A percentile compares a stretch with the other conserved stretches of the same genome.
Conservation (phyloP, 2,888 invertebrate genomes). For the Crepidodera aurea region DNA sequence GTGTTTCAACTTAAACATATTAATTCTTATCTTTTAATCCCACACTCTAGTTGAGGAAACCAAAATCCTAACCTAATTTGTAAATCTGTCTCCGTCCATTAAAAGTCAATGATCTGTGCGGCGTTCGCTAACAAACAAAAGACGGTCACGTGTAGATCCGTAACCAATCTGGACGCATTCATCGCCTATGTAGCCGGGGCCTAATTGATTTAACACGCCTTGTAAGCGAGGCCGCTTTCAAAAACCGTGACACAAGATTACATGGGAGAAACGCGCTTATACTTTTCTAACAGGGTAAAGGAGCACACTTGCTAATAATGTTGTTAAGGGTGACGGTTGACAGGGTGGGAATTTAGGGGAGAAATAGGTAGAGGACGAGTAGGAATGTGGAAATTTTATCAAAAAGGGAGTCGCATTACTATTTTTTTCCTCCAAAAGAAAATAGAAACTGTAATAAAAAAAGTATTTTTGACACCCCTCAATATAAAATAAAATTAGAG, state of each 20-base stretch:
- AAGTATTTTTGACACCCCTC: too few species aligned
- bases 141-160: slow-evolving; percentile 67
- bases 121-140: slow-evolving; percentile 42
- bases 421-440: too few species aligned
- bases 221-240: slow-evolving; percentile 57
- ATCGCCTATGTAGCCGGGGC: slow-evolving; percentile 51
- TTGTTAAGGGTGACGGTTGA: slow-evolving; percentile 26
- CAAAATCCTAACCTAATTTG: slow-evolving; percentile 28
- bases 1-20: not conserved
- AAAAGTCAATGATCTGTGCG: slow-evolving; percentile 48
- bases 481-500: too few species aligned
- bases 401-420: too few species aligned
- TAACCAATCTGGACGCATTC: slow-evolving; percentile 63
- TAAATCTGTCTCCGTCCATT: slow-evolving; percentile 38
- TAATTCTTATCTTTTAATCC: not conserved
- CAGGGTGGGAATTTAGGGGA: slow-evolving; percentile 17
- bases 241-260: slow-evolving; percentile 59
- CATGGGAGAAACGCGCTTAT: slow-evolving; percentile 54
- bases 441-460: too few species aligned
- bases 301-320: slow-evolving; percentile 29
- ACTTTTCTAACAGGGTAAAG: slow-evolving; percentile 12
- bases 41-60: not conserved
- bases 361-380: not conserved
- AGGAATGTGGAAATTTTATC: too few species aligned
- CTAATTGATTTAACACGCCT: slow-evolving; percentile 58